A percentile compares a stretch with the other conserved stretches of the same genome.
Evolutionary conservation across 2,113 vertebrate species (phyloP).

Genomic region (Taxidea taxus): DNA sequence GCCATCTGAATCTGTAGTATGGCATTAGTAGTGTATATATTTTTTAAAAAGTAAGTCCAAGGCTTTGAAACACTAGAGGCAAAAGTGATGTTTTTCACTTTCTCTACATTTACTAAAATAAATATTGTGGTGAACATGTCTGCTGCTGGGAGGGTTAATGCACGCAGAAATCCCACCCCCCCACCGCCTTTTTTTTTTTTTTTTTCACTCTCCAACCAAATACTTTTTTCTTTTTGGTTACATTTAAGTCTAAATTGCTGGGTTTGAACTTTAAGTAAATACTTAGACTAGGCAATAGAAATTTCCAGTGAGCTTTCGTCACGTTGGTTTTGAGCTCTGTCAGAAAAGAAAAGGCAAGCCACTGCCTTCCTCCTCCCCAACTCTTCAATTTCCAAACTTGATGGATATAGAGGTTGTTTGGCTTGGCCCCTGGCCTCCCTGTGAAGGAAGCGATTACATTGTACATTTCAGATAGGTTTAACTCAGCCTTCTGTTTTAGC

Average conservation of each 20-base stretch:
- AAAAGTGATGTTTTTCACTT: conserved; percentile 65
- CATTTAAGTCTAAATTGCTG: conserved; percentile 67
- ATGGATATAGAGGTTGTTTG: neutral
- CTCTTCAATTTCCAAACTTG: neutral
- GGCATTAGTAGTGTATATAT: conserved; percentile 41
- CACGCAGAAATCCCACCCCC: conserved; percentile 25
- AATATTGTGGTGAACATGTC: conserved; percentile 72
- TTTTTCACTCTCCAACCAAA: conserved; percentile 48
- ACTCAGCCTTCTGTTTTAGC: neutral
- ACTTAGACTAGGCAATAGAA: conserved; percentile 47
- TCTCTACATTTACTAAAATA: conserved; percentile 75
- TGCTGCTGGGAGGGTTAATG: conserved; percentile 57
- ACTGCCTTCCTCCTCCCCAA: neutral
- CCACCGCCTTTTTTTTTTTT: neutral
- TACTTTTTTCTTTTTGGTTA: conserved; percentile 61
- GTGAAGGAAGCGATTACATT: neutral
- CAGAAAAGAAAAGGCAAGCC: neutral
- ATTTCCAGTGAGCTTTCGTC: conserved; percentile 36
- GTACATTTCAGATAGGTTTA: neutral
- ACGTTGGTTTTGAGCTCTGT: conserved; percentile 47
- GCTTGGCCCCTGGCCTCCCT: neutral
- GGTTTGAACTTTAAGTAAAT: conserved; percentile 73
- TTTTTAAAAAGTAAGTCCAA: conserved; percentile 35
- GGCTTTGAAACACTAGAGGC: conserved; percentile 71
- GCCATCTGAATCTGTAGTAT: conserved; percentile 49